phyloP scores from a whole-genome alignment of 2,888 invertebrate genomes.

The Siphlonurus alternatus region DNA sequence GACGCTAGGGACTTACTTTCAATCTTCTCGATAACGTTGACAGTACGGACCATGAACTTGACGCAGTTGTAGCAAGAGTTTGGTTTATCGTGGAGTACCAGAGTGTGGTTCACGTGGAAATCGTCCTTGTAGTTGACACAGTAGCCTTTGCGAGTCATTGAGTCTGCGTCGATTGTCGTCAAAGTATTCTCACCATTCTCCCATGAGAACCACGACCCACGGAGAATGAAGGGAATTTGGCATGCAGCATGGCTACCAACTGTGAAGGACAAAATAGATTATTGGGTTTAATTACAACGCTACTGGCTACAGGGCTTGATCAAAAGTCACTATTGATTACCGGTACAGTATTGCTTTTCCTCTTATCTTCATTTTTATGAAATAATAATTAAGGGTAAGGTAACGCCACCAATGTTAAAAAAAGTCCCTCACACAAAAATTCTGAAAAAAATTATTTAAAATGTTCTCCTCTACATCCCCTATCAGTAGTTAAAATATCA shows the following conservation, averaged over 20 bases:
- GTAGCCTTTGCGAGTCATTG: slow-evolving; percentile 53
- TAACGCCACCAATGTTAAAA: too few species aligned
- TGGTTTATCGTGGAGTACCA: slow-evolving; percentile 48
- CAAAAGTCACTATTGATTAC: too few species aligned
- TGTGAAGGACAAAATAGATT: too few species aligned
- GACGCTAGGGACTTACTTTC: slow-evolving; percentile 51
- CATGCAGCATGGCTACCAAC: slow-evolving; percentile 26
- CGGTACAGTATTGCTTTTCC: too few species aligned
- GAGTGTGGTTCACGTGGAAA: slow-evolving; percentile 65
- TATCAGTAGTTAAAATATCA: too few species aligned
- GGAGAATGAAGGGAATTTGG: slow-evolving; percentile 56
- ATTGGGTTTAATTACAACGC: too few species aligned
- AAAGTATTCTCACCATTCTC: slow-evolving; percentile 70
- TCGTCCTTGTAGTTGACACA: slow-evolving; percentile 59
- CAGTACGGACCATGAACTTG: slow-evolving; percentile 64
- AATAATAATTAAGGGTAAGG: too few species aligned
- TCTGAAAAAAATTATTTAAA: too few species aligned
- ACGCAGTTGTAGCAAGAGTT: slow-evolving; percentile 66
- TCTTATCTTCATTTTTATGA: too few species aligned
- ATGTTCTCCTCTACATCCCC: too few species aligned
- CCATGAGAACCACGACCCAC: slow-evolving; percentile 85
- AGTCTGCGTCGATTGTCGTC: slow-evolving; percentile 63
- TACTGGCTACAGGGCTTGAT: too few species aligned
- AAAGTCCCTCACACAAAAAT: too few species aligned
- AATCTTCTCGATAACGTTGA: slow-evolving; percentile 76